Percentiles rank a stretch among this genome's conserved stretches.
These are phyloP conservation scores for Aspidoscelis tigris DNA, from an alignment of 2,113 vertebrate species.

Conservation along the genomic window DNA sequence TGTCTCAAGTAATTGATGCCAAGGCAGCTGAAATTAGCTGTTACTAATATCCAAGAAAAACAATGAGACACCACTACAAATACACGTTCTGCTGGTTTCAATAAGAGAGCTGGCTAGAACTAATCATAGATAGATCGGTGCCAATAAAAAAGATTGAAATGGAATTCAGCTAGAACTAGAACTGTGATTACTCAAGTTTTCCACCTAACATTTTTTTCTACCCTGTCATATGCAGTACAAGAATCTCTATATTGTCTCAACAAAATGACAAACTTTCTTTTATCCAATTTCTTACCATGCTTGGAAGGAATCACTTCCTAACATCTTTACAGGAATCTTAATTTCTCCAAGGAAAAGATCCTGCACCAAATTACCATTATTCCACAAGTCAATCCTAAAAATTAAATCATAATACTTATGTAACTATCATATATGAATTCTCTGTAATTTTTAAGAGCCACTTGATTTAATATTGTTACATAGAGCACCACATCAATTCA, in stretches of 20 bases:
- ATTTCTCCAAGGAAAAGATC: constrained; percentile 96
- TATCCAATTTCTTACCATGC: constrained; percentile 87
- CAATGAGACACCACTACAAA: too few species aligned
- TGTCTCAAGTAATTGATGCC: background rate
- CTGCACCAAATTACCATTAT: constrained; percentile 95
- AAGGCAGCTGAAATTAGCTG: background rate
- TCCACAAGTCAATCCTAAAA: constrained; percentile 94
- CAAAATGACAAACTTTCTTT: background rate
- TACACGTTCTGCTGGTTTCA: background rate
- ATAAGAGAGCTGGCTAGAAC: background rate
- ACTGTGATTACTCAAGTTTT: background rate
- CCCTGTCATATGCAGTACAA: background rate
- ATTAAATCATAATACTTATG: constrained; percentile 57
- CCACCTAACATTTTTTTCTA: background rate
- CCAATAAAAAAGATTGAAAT: background rate
- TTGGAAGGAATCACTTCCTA: constrained; percentile 86
- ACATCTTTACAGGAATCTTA: constrained; percentile 90
- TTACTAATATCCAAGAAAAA: background rate
- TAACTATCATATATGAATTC: background rate
- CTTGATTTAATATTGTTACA: constrained; percentile 12
- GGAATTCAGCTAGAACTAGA: background rate
- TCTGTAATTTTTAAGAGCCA: constrained; percentile 9
- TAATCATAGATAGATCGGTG: background rate
- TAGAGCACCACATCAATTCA: constrained; percentile 60
- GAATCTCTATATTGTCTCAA: background rate